Percentiles rank a stretch among this genome's conserved stretches.
phyloP scores from a whole-genome alignment of 2,113 vertebrate species.

The Actenoides hombroni region DNA sequence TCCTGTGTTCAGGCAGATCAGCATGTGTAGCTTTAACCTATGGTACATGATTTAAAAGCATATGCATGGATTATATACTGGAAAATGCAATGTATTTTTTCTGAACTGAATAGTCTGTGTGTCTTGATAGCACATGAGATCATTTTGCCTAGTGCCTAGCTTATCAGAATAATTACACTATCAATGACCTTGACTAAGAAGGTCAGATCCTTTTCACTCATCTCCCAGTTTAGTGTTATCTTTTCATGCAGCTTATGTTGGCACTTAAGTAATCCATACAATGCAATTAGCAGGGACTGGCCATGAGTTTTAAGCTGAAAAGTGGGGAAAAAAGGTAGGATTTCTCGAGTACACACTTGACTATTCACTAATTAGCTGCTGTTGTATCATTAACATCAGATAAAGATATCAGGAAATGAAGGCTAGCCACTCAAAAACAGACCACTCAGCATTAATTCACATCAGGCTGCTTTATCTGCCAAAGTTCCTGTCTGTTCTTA shows the following conservation, averaged over 20 bases:
- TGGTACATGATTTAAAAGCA: neutral
- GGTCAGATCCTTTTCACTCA: conserved; percentile 62
- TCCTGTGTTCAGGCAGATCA: neutral
- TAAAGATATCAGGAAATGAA: neutral
- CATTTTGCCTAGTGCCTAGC: neutral
- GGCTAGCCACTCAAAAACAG: neutral
- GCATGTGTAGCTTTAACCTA: neutral
- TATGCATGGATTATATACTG: neutral
- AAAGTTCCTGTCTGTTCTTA: neutral
- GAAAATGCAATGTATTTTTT: conserved; percentile 11
- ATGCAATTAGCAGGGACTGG: conserved; percentile 63
- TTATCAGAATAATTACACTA: conserved; percentile 73
- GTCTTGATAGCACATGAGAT: conserved; percentile 41
- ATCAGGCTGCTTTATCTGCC: neutral
- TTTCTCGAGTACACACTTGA: neutral
- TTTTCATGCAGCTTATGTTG: conserved; percentile 53
- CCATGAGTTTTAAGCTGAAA: conserved; percentile 41
- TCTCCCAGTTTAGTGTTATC: conserved; percentile 67
- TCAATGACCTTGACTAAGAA: conserved; percentile 69
- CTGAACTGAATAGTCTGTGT: neutral
- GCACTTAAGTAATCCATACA: conserved; percentile 63
- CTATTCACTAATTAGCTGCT: conserved; percentile 11
- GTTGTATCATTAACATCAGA: neutral
- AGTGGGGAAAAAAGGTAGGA: neutral
- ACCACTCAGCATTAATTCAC: neutral